Evolutionary conservation across 2,797 vertebrate species (phyloP), one percentile per base, ranked within the genome.

Genomic region (Nannoperca australis): DNA sequence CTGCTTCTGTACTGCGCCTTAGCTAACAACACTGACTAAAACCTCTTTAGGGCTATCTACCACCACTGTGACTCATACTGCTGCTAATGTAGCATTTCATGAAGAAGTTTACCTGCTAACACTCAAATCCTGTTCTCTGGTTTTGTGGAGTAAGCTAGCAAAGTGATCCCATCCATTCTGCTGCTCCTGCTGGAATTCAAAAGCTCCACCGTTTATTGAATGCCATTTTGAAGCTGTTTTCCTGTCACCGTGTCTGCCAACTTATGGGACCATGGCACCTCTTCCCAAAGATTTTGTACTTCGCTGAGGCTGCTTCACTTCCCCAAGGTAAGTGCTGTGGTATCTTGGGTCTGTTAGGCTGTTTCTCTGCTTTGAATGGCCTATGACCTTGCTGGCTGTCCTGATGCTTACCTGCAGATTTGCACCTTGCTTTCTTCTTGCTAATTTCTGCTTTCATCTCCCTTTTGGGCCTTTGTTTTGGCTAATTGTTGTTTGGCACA

Each of bases 101-200:
- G 2, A 7, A 12, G 1, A 38, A 6, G 4, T 49, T 49, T 18
- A 22, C 18, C 45, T 30, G 15, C 14, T 4, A 32, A 20, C 36
- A 24, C 2, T 36, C 18, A 18, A 18, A 12, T 42, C 22, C n/a
- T 11, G 17, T 10, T 14, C n/a, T 20, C 2, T 13, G 30, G 17
- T 38, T 61, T 15, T 5, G 47, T 70, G 0, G 18, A 54, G 34
- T n/a, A 24, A 62, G 0, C 5, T 8, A 14, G 5, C 15, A 7
- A 24, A 15, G 5, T 27, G 0, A 20, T 24, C 18, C 4, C 1
- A 0, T 14, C 10, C 3, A 22, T 9, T 55, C 7, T 40, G 34
- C 18, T 45, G 8, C 17, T 24, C 4, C 17, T 59, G 45, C 22
- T 9, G 38, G 27, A 55, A 7, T 0, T 15, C 0, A 69, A 5